Evolutionary conservation across 2,113 vertebrate genomes (phyloP), one percentile per base, ranked within the genome.

Genomic region (Coregonus clupeaformis): DNA sequence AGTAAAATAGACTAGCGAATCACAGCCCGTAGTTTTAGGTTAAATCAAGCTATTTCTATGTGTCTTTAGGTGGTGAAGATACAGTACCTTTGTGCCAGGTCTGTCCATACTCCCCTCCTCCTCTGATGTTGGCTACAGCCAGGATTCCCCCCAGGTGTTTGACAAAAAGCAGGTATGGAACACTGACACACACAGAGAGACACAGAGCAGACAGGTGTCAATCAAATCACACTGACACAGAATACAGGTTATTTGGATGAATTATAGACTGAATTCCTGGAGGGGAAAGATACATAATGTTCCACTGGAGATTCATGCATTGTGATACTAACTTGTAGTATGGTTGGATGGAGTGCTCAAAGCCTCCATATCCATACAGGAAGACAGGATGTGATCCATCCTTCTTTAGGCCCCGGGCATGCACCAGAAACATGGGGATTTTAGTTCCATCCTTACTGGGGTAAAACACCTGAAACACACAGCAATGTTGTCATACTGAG

Each of bases 371-470:
- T 77, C 98, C 98, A 11, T 99, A 99, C 2, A 99, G 91, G 82
- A 99, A 98, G n/a, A 96, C 97, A 16, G 98, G 97, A 76, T 98
- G 95, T 66, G 97, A 97, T 42, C 95, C 94, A 25, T 99, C 96
- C 86, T 99, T 64, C 78, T 95, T 93, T 85, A 99, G 94, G 79
- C 95, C 97, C 85, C 97, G 98, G 89, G 99, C 99, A 86, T 98
- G 97, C 42, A 99, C 94, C 68, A 99, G 95, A 77, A 99, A 99
- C 97, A 99, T 99, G 63, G 98, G 98, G 72, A 99, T 95, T 80
- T 96, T 92, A n/a, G 96, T 97, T 73, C 96, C 97, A 70, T 99
- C 98, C 88, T 94, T 96, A 84, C 97, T 98, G 55, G 96, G 90
- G 83, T 96, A 99, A 90, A 99, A 99, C 84, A 98, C 90, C 98